A percentile compares a stretch with the other conserved stretches of the same genome.
Evolutionary conservation across 2,113 vertebrate species (phyloP).

Genomic region (Cricetomys ansorgei): DNA sequence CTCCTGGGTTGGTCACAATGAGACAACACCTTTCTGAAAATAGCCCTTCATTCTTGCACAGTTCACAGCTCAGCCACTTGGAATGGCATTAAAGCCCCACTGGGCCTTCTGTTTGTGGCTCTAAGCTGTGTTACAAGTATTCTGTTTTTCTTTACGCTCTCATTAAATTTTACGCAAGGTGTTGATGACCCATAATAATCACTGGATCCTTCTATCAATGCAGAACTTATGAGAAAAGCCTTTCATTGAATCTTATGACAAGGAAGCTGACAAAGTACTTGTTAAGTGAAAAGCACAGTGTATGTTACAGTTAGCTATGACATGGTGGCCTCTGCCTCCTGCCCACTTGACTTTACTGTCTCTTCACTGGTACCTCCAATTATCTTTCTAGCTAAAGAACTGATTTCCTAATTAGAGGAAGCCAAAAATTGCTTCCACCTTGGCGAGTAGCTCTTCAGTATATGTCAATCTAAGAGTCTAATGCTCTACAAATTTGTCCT

Average conservation of each 20-base stretch:
- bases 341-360: neutral
- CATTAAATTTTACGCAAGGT: neutral
- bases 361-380: neutral
- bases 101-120: neutral
- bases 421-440: neutral
- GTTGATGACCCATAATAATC: neutral
- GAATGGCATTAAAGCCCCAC: neutral
- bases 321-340: neutral
- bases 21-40: neutral
- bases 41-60: neutral
- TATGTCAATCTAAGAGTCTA: neutral
- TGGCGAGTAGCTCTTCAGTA: neutral
- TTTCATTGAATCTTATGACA: neutral
- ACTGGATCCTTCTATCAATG: neutral
- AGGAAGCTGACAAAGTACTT: neutral
- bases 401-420: neutral
- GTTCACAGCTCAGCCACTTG: neutral
- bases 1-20: neutral
- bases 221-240: neutral
- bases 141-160: neutral
- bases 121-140: neutral
- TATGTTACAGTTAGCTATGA: neutral
- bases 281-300: neutral
- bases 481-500: slow-evolving; percentile 1
- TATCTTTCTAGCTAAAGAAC: neutral